These are phyloP conservation scores for Congeria kusceri DNA, from an alignment of 2,888 invertebrate genomes.

Conservation along the genomic window DNA sequence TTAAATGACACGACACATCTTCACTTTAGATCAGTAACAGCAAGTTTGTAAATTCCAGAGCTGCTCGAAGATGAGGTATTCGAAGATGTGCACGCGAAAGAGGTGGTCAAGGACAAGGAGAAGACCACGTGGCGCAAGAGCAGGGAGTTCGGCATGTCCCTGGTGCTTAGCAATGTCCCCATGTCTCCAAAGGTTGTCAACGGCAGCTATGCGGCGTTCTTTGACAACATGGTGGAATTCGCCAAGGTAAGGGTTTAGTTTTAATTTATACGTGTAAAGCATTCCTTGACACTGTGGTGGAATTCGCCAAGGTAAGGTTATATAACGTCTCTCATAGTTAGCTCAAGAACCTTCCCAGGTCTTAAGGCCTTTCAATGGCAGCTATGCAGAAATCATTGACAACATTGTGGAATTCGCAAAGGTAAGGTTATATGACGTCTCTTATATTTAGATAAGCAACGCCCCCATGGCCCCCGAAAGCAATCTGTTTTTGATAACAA, in stretches of 20 bases:
- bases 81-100: slow-evolving; percentile 55
- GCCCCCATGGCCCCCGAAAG: too few relatives aligned
- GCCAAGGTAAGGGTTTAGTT: slow-evolving; percentile 63
- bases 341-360: too few relatives aligned
- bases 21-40: too few relatives aligned
- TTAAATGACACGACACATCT: too few relatives aligned
- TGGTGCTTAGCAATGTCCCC: slow-evolving; percentile 96
- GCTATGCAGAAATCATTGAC: slow-evolving; percentile 85
- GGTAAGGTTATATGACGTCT: slow-evolving; percentile 14
- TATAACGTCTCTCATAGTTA: too few relatives aligned
- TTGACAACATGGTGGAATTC: slow-evolving; percentile 81
- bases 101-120: slow-evolving; percentile 57
- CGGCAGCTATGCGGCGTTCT: slow-evolving; percentile 85
- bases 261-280: neutral
- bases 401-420: slow-evolving; percentile 79
- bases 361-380: slow-evolving; percentile 91
- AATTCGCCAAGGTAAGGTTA: too few relatives aligned
- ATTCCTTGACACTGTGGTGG: neutral
- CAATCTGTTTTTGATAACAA: too few relatives aligned
- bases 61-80: slow-evolving; percentile 59
- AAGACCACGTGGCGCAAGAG: slow-evolving; percentile 53
- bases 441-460: too few relatives aligned
- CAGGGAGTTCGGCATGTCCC: slow-evolving; percentile 94
- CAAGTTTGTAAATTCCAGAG: slow-evolving; percentile 22
- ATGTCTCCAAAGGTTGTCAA: slow-evolving; percentile 96